Percentiles rank a stretch among this genome's conserved stretches.
phyloP scores from a whole-genome alignment of 2,888 invertebrate species.

The Chrysodeixis includens region DNA sequence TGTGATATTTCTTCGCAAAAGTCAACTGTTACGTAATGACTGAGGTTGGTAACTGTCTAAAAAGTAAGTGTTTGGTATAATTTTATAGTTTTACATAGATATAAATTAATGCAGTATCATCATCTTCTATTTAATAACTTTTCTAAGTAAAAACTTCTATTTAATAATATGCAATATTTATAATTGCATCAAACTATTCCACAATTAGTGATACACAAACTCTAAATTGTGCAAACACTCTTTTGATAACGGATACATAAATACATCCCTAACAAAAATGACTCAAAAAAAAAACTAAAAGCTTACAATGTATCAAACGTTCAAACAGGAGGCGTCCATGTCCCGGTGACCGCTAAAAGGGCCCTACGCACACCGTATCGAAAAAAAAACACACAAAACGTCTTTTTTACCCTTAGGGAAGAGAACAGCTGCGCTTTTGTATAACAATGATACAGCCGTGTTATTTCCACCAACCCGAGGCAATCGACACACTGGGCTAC shows the following conservation, averaged over 20 bases:
- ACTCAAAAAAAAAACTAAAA: slow-evolving; percentile 56
- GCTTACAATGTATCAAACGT: slow-evolving; percentile 70
- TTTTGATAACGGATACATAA: slow-evolving; percentile 42
- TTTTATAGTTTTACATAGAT: no score
- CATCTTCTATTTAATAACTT: no score
- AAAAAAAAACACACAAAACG: slow-evolving; percentile 82
- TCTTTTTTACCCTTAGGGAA: slow-evolving; percentile 87
- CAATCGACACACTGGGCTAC: slow-evolving; percentile 78
- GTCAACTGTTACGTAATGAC: no score
- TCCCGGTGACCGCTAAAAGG: slow-evolving; percentile 86
- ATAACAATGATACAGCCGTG: slow-evolving; percentile 88
- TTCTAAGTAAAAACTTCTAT: no score
- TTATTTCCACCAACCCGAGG: slow-evolving; percentile 83
- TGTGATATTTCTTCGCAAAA: no score
- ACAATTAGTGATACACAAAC: neutral
- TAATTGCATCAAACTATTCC: neutral
- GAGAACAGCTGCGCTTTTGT: slow-evolving; percentile 87
- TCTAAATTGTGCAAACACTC: slow-evolving; percentile 23
- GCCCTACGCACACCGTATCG: slow-evolving; percentile 72
- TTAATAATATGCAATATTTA: neutral
- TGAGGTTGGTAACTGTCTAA: no score
- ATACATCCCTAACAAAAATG: slow-evolving; percentile 45
- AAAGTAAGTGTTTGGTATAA: no score
- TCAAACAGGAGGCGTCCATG: slow-evolving; percentile 74
- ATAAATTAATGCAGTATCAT: no score